Base-by-base conservation (phyloP, 2,797 vertebrate species). In the Agapornis canus region DNA sequence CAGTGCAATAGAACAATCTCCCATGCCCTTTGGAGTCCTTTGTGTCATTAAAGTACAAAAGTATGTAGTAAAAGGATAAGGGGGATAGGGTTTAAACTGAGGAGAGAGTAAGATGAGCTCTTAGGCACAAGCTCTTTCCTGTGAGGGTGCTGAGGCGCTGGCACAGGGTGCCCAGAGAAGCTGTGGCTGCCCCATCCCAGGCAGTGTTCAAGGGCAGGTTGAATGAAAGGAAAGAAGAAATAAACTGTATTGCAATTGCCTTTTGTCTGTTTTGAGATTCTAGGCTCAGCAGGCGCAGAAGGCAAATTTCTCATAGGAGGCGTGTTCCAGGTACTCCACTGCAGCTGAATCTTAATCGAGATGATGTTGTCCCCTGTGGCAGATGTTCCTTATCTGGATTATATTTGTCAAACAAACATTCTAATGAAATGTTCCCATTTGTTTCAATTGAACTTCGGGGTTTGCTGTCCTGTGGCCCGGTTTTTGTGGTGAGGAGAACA, bases 331-430 rank as follows among this genome's bases (percentile, higher is more conserved):
- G 51, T 86, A 31, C 40, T 82, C 56, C 52, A 23, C 52, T 1
- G 1, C 54, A 22, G 63, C 8, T 10, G 91, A 92, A 92, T 94
- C 73, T 70, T 70, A 84, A 95, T 95, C 3, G 29, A 68, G 70
- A 15, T 40, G 57, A 14, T 90, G 90, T 81, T 32, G 40, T 7
- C 78, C 27, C 80, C 83, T 76, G 86, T 6, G 20, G 92, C 83
- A 86, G 81, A 47, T 22, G 65, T 78, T 59, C 63, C 27, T 17
- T 60, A 3, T n/a, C 81, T 69, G 31, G 26, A 51, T 6, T 6
- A 7, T 2, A 6, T 71, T 75, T 81, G 60, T 49, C 86, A 78
- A 60, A 39, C 68, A 51, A 63, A 76, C 27, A 31, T 10, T 56
- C 42, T 57, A 49, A 86, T 84, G 47, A 68, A 60, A 18, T 32